A percentile compares a stretch with the other conserved stretches of the same genome.
Conservation (phyloP, 2,113 vertebrate genomes). For the Acanthisitta chloris region DNA sequence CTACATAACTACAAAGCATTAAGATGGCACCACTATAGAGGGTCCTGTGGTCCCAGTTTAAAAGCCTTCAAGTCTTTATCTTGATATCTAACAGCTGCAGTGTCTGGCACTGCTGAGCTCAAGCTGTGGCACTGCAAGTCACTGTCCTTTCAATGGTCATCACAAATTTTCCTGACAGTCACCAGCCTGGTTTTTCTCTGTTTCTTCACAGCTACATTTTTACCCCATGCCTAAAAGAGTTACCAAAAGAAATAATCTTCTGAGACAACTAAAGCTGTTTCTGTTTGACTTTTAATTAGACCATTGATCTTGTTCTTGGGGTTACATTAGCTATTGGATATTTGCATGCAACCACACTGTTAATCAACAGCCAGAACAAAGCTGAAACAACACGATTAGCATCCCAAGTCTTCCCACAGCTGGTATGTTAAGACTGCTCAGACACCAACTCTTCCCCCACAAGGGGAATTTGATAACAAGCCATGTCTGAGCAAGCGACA, state of each 20-base stretch:
- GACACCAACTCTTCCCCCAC: not conserved
- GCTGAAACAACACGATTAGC: not conserved
- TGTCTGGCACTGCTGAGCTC: not conserved
- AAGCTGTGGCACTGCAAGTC: not conserved
- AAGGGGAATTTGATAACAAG: not conserved
- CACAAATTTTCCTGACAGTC: not conserved
- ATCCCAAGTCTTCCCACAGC: not conserved
- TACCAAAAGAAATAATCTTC: not conserved
- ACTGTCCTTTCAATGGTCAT: not conserved
- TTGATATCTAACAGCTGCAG: not conserved
- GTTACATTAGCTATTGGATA: constrained; percentile 10
- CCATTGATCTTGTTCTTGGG: constrained; percentile 12
- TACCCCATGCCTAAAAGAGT: not conserved
- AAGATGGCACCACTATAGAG: not conserved
- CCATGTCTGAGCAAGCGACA: not conserved
- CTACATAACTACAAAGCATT: not conserved
- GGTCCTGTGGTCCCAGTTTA: rapidly evolving
- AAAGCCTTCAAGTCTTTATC: not conserved
- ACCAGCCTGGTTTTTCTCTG: not conserved
- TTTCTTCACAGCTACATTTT: not conserved
- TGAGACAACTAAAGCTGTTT: not conserved
- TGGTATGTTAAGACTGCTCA: not conserved
- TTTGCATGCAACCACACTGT: constrained; percentile 25
- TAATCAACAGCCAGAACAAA: not conserved
- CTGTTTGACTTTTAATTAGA: constrained; percentile 37